Base-by-base conservation (phyloP, 2,113 vertebrate species). In the Thamnaconus septentrionalis region DNA sequence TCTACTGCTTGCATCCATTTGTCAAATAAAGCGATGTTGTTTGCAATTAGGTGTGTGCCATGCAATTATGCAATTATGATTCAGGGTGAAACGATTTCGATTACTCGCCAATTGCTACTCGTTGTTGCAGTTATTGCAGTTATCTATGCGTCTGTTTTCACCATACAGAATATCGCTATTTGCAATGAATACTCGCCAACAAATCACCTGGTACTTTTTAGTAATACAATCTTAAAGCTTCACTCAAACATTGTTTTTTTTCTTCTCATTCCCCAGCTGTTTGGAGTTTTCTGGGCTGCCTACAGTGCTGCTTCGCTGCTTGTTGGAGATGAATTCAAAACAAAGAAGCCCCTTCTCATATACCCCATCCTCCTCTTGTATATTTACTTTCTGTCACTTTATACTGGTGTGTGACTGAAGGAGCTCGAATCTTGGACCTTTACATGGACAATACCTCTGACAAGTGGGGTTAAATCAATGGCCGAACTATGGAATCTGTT, bases 331-430 rank as follows among this genome's bases (percentile, higher is more conserved):
- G 97, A 99, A 89, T 98, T 99, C 88, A 99, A 99, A 92, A 98
- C 96, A 2, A 99, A 99, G 95, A 99, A 99, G 87, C 96, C 97
- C 66, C 96, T 99, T 41, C 94, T 99, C 90, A 99, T 99, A 88
- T 99, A 99, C 85, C 97, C 97, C 60, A 98, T 99, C 85, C 96
- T 99, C 87, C 94, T 99, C 90, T 90, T 99, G 92, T 99, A 99
- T 85, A 99, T 99, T 87, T 99, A 99, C 93, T 99, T 99, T 92
- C 92, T 99, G 85, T 99, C 97, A 56, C 93, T 99, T 71, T 99
- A 99, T 88, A 99, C 96, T 53, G 97, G 97, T n/a, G 97, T 95
- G 88, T 99, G 94, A 98, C 80, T 60, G 61, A 72, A 74, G n/a
- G 56, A 48, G 10, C 67, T 59, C 72, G 71, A 78, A 84, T 8